phyloP scores from a whole-genome alignment of 1,140 invertebrate genomes.

The Zaprionus nigranus region DNA sequence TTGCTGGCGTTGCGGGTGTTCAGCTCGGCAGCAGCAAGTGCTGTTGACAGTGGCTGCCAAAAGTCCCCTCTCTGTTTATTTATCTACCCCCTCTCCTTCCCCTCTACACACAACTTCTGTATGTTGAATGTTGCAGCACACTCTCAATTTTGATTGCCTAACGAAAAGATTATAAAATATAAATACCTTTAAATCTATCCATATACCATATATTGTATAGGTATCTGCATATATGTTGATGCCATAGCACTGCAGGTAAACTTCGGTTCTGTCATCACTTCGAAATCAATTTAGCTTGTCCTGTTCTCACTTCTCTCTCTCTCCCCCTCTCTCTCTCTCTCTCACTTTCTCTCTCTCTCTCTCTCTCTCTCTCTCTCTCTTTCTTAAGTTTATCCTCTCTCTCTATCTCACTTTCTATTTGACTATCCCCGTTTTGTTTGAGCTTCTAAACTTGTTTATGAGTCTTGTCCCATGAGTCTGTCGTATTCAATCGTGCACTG shows the following conservation, averaged over 20 bases:
- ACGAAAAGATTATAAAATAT: no score
- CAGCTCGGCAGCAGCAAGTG: neutral
- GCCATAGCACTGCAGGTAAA: neutral
- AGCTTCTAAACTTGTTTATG: neutral
- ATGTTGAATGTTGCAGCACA: neutral
- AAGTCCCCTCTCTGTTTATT: neutral
- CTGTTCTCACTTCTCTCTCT: neutral
- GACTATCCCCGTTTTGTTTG: neutral
- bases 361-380: neutral
- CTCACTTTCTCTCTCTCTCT: neutral
- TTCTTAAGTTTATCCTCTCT: neutral
- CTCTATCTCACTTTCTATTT: neutral
- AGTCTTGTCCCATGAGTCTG: neutral
- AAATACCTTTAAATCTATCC: neutral
- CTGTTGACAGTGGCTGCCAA: constrained; percentile 6
- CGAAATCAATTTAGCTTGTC: neutral
- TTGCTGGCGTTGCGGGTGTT: neutral
- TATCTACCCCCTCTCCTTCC: no score
- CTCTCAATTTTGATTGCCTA: neutral
- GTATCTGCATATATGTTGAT: no score
- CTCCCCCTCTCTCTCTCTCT: no score
- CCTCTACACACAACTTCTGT: neutral
- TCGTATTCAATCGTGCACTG: neutral
- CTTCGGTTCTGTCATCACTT: neutral
- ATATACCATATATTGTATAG: no score